Base-by-base conservation (phyloP, 2,888 invertebrate genomes). In the Neoscelio sp. region DNA sequence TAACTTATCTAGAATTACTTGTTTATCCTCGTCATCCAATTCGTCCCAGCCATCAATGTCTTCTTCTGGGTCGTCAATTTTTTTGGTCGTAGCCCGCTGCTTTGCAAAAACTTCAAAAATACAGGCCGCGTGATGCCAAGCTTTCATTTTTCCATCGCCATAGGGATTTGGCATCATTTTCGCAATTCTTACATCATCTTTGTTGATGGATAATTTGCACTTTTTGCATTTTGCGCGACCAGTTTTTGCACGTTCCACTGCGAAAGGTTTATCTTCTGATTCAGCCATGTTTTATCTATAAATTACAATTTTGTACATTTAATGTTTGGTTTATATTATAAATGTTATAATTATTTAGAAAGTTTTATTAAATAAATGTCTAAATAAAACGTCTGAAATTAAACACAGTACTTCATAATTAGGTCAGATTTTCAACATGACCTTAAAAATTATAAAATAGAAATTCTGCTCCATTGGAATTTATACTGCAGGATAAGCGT, bases 221-320 rank as follows among this genome's bases (percentile, higher is more conserved):
- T 95, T 96, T 89, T 97, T 97, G 87, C 98, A 98, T 8, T 94
- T 93, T 0, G 97, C 95, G 52, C 95, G 92, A 0, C 95, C 95
- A 7, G 94, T 92, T 91, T 97, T 97, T 0, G 97, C 96, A 78
- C 95, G 93, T 82, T 97, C 97, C 6, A 94, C 93, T 64, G 92
- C 93, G 90, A 95, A 96, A 3, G 93, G 93, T 82, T 92, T 92
- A n/a, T 84, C 83, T 1, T 83, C 85, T 18, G 83, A 80, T 44
- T 90, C 91, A 1, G 80, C 85, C 76, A 90, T 90, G 17, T 8
- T 56, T 0, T 17, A n/a, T n/a, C n/a, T n/a, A n/a, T n/a, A n/a
- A n/a, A n/a, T n/a, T n/a, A n/a, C n/a, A n/a, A n/a, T n/a, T n/a
- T n/a, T n/a, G n/a, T n/a, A n/a, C n/a, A n/a, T n/a, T n/a, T n/a